These are phyloP conservation scores for Ferrisia virgata DNA, from an alignment of 2,888 invertebrate genomes.

Conservation along the genomic window DNA sequence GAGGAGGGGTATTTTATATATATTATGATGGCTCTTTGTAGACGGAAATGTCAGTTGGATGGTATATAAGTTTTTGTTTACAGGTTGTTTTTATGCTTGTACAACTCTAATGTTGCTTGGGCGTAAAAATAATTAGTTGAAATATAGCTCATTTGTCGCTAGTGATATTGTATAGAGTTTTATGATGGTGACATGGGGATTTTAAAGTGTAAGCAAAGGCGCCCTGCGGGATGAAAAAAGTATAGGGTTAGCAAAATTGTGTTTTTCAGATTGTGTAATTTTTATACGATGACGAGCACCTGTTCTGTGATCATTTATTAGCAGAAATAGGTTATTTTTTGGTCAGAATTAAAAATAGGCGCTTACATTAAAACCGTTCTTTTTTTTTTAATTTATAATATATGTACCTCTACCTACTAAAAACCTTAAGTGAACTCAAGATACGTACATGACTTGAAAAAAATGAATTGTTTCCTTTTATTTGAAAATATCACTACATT, in stretches of 20 bases:
- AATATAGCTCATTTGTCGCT: neutral
- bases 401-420: too few relatives aligned
- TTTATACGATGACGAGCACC: neutral
- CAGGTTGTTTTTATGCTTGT: neutral
- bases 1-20: neutral
- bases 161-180: neutral
- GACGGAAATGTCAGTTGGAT: slow-evolving; percentile 9
- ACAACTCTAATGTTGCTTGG: neutral
- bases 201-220: neutral
- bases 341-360: too few relatives aligned
- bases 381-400: too few relatives aligned
- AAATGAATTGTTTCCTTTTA: too few relatives aligned
- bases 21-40: neutral
- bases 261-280: neutral
- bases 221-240: neutral
- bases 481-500: too few relatives aligned
- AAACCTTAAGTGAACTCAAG: too few relatives aligned
- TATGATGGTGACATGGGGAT: neutral
- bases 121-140: slow-evolving; percentile 3
- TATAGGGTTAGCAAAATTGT: neutral
- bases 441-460: too few relatives aligned
- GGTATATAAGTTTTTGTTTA: neutral
- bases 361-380: too few relatives aligned
- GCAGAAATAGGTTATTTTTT: too few relatives aligned
- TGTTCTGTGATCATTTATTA: too few relatives aligned